Base-by-base conservation (phyloP, 2,797 vertebrate species). In the Chiroxiphia lanceolata region DNA sequence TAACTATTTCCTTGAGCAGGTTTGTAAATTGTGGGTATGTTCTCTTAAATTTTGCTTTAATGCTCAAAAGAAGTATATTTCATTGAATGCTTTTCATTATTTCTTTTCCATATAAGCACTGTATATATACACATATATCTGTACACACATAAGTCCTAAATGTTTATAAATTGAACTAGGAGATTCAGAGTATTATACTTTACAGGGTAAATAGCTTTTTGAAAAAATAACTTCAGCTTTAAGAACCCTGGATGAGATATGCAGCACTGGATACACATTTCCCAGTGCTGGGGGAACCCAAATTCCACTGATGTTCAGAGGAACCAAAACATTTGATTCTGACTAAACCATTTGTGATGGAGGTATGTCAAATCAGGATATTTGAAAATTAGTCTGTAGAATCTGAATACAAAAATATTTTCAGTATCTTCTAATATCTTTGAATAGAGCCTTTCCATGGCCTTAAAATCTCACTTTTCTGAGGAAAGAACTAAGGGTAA, bases 141-240 rank as follows among this genome's bases (percentile, higher is more conserved):
- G 65, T 22, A 61, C 9, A 71, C 10, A 42, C 5, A 1, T 15
- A 88, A 93, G 53, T 80, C 65, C 82, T 74, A 75, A 89, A 42
- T 65, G 61, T 84, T 93, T 69, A 61, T 34, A 86, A 95, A 94
- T 69, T 69, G 77, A 93, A 76, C 57, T 85, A 83, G 38, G 72
- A 83, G 36, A 57, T 90, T 88, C n/a, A 89, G 47, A 13, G 25
- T 59, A 29, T 95, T 93, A 61, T 48, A 56, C 51, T 78, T 79
- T 76, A 54, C 59, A 59, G 54, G 47, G 61, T 83, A 94, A 94
- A 88, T 44, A 63, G 38, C 31, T 47, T 93, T 88, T 59, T 63
- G 16, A 72, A 93, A 78, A 83, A 71, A 71, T 53, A n/a, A 63
- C 78, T 92, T 91, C 47, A 47, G 47, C 51, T 74, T 69, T 27